Evolutionary conservation across 1,140 invertebrate species (phyloP), one percentile per base, ranked within the genome.

Genomic region (Drosophila chauvacae): DNA sequence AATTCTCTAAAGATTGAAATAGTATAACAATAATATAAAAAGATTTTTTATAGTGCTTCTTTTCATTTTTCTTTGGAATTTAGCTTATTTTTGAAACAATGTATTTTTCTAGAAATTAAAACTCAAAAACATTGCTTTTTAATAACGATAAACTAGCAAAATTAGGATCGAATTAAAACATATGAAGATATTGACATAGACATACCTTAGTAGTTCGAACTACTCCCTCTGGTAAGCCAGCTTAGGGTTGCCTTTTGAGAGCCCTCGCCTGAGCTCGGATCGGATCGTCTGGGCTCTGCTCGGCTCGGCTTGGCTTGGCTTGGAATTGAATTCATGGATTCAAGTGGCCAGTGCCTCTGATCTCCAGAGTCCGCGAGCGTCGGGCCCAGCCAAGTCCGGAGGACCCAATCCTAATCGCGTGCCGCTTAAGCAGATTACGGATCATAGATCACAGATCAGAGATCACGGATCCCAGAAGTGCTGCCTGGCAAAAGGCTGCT

Each of bases 361-460:
- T 87, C 83, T 50, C 45, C 26, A 60, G 9, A 7, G 33, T 10
- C 18, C 51, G 18, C 13, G 51, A 55, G 51, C 33, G 33, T 55
- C 39, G 23, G 33, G 55, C 42, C 61, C 60, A 30, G 39, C 68
- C 48, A 53, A 56, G 68, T 50, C 53, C 53, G 35, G 35, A 68
- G 66, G 66, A 70, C 65, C 53, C 68, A 59, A 56, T 39, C 44
- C 73, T 86, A 86, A 86, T 83, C 80, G 75, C 66, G 63, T 76
- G 83, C 68, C 68, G 83, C 83, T 88, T 83, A 83, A 83, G 83
- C 53, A 80, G 84, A 80, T 87, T 87, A 87, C 48, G 57, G 58
- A 66, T 20, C 26, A 44, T 3, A 28, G 58, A 44, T 64, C 28
- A 41, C 56, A 47, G 23, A 47, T 55, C 51, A 55, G 14, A 53